Conservation (phyloP, 2,888 invertebrate species). For the Mesopsocus fuscifrons region DNA sequence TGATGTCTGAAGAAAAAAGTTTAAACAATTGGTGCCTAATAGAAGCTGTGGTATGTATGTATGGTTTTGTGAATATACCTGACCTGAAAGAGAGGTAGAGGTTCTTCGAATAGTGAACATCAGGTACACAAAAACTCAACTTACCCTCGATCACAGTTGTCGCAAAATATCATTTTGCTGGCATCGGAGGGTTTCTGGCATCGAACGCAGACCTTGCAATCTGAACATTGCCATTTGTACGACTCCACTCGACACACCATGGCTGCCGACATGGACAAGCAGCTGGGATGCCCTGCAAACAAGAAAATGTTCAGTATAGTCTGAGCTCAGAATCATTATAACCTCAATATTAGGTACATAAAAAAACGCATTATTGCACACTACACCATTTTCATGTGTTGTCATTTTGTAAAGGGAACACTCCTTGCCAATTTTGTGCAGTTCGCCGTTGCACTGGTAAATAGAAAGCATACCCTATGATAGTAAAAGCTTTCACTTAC, state of each 20-base stretch:
- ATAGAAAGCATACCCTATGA: too few species aligned
- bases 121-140: slow-evolving; percentile 13
- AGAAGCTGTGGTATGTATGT: too few species aligned
- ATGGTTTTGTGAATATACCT: too few species aligned
- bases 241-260: slow-evolving; percentile 67
- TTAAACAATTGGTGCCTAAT: background rate
- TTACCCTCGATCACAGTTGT: slow-evolving; percentile 76
- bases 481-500: too few species aligned
- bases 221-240: slow-evolving; percentile 86
- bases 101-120: background rate
- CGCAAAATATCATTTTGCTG: slow-evolving; percentile 87
- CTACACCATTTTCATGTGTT: too few species aligned
- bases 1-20: slow-evolving; percentile 39
- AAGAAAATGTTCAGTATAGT: slow-evolving; percentile 12
- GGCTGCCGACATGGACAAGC: slow-evolving; percentile 64
- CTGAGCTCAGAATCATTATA: background rate
- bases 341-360: slow-evolving; percentile 11
- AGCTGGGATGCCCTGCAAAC: slow-evolving; percentile 58
- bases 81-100: too few species aligned
- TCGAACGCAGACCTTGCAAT: slow-evolving; percentile 76
- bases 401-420: too few species aligned
- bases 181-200: slow-evolving; percentile 68
- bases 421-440: too few species aligned
- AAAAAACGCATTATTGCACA: background rate
- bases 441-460: too few species aligned